Evolutionary conservation across 1,140 invertebrate genomes (phyloP).

Genomic region (Bombyx mori): DNA sequence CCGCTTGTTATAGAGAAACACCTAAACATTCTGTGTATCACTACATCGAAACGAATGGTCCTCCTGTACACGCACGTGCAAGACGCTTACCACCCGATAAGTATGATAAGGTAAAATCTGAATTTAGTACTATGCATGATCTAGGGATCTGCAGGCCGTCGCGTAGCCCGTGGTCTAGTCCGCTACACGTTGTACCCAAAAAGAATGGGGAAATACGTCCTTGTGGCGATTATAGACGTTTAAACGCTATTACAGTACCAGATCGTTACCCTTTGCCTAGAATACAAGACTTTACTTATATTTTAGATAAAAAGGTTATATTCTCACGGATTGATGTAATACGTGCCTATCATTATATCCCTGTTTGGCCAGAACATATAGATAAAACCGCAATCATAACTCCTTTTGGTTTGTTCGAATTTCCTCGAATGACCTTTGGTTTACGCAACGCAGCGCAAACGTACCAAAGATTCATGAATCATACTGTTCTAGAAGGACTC

Average conservation of each 20-base stretch:
- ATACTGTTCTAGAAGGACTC: background rate
- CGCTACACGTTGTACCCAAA: conserved; percentile 1
- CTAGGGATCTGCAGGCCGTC: conserved; percentile 2
- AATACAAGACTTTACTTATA: conserved; percentile 2
- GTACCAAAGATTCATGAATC: background rate
- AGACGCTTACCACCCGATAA: conserved; percentile 1
- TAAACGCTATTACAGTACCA: background rate
- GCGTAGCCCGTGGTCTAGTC: conserved; percentile 1
- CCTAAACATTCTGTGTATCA: conserved; percentile 5
- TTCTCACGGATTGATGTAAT: conserved; percentile 1
- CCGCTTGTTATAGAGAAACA: conserved; percentile 1
- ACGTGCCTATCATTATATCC: background rate
- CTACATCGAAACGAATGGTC: conserved; percentile 4
- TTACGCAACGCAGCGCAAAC: conserved; percentile 2
- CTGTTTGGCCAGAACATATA: background rate
- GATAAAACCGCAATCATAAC: conserved; percentile 1
- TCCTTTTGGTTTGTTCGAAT: conserved; percentile 4
- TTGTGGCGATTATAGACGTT: conserved; percentile 1
- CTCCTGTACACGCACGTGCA: conserved; percentile 1
- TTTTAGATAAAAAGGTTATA: background rate
- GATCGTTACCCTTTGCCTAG: background rate
- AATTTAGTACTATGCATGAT: conserved; percentile 1
- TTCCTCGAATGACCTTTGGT: conserved; percentile 4
- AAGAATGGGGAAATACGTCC: conserved; percentile 4
- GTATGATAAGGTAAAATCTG: background rate